phyloP scores from a whole-genome alignment of 37 sponge, comb jelly and placozoan genomes.

The Chondrosia reniformis region DNA sequence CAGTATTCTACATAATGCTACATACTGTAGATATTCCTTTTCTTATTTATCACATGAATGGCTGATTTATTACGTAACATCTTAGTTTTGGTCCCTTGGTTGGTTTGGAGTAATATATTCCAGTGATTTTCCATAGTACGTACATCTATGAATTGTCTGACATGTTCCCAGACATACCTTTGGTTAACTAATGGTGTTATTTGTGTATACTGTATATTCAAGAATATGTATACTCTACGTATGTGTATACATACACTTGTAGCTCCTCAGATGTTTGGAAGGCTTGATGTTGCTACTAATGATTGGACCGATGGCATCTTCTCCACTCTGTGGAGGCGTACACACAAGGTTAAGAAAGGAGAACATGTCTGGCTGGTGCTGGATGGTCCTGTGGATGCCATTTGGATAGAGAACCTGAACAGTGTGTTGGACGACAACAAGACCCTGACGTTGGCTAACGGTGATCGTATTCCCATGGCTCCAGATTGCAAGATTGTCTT shows the following conservation, averaged over 20 bases:
- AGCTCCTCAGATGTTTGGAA: conserved; percentile 99
- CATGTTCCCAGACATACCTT: no score
- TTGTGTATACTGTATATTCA: no score
- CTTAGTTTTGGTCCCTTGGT: no score
- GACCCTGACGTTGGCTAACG: conserved; percentile 97
- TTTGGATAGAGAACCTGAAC: conserved; percentile 99
- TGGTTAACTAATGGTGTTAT: background rate
- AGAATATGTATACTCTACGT: conserved; percentile 3
- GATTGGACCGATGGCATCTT: conserved; percentile 99
- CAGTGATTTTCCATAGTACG: no score
- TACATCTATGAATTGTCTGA: no score
- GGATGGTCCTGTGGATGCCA: conserved; percentile 98
- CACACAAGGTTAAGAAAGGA: conserved; percentile 94
- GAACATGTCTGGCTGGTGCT: conserved; percentile 97
- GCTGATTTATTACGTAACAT: no score
- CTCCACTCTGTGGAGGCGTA: conserved; percentile 97
- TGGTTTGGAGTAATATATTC: no score
- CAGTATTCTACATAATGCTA: no score
- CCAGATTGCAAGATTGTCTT: conserved; percentile 94
- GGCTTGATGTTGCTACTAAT: conserved; percentile 98
- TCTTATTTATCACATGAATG: no score
- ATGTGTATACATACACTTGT: background rate
- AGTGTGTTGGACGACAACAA: conserved; percentile 99
- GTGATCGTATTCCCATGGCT: conserved; percentile 98
- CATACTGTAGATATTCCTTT: no score